Conservation (phyloP, 2,113 vertebrate genomes). For the Nannospalax galili region DNA sequence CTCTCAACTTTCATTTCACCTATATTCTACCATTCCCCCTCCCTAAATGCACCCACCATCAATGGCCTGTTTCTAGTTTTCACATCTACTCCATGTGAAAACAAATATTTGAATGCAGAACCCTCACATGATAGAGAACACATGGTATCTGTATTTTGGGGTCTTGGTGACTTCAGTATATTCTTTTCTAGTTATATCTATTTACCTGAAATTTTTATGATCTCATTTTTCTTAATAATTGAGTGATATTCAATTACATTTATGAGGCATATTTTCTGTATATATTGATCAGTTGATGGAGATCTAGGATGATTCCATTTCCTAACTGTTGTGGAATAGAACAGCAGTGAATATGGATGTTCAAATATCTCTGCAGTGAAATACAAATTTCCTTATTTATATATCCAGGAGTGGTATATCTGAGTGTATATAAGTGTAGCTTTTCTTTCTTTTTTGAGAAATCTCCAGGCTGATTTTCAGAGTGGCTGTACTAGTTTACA, state of each 20-base stretch:
- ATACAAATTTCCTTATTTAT: neutral
- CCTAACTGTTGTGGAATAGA: neutral
- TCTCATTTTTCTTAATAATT: neutral
- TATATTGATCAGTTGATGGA: neutral
- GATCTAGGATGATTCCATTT: neutral
- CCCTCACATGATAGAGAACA: neutral
- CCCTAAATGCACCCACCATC: neutral
- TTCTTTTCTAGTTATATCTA: neutral
- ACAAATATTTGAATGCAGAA: neutral
- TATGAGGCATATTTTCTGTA: neutral
- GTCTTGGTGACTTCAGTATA: neutral
- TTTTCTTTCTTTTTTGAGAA: neutral
- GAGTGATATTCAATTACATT: neutral
- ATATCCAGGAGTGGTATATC: neutral
- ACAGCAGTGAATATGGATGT: neutral
- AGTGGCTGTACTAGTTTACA: neutral
- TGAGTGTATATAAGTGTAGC: too few species aligned
- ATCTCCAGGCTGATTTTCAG: neutral
- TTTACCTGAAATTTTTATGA: neutral
- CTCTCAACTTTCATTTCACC: neutral
- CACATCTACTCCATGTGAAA: neutral
- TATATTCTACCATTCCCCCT: neutral
- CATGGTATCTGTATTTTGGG: neutral
- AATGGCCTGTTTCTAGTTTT: neutral
- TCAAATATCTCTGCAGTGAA: neutral